Conservation (phyloP, 1,140 invertebrate genomes). For the Coptotermes formosanus region DNA sequence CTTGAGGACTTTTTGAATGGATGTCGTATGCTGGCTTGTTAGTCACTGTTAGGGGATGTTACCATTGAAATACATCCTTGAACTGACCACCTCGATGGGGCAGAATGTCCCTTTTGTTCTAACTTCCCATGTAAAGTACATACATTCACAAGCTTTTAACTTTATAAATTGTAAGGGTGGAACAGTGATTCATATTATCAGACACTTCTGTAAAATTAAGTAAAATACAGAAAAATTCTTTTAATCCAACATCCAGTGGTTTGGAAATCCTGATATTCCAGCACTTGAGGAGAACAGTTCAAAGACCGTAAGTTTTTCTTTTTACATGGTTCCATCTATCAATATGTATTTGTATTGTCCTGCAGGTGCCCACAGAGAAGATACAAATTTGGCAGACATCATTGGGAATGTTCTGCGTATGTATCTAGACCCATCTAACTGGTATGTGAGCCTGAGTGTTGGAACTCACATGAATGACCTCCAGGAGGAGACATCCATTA, state of each 20-base stretch:
- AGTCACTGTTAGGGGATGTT: too few species aligned
- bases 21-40: too few species aligned
- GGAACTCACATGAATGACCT: background rate
- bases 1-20: too few species aligned
- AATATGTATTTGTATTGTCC: background rate
- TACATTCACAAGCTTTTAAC: too few species aligned
- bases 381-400: constrained; percentile 35
- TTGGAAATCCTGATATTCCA: too few species aligned
- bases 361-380: constrained; percentile 21
- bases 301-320: background rate
- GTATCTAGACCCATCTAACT: constrained; percentile 56
- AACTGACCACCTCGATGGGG: too few species aligned
- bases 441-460: constrained; percentile 56
- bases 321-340: background rate
- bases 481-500: background rate
- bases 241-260: too few species aligned
- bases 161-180: too few species aligned
- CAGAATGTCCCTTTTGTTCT: too few species aligned
- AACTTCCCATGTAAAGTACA: too few species aligned
- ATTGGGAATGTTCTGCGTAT: constrained; percentile 52
- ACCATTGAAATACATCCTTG: too few species aligned
- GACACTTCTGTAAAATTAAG: background rate
- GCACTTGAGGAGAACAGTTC: too few species aligned
- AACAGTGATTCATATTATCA: background rate
- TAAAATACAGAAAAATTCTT: background rate